These are phyloP conservation scores for Plebejus melissa DNA, from an alignment of 2,888 invertebrate genomes.

Conservation along the genomic window DNA sequence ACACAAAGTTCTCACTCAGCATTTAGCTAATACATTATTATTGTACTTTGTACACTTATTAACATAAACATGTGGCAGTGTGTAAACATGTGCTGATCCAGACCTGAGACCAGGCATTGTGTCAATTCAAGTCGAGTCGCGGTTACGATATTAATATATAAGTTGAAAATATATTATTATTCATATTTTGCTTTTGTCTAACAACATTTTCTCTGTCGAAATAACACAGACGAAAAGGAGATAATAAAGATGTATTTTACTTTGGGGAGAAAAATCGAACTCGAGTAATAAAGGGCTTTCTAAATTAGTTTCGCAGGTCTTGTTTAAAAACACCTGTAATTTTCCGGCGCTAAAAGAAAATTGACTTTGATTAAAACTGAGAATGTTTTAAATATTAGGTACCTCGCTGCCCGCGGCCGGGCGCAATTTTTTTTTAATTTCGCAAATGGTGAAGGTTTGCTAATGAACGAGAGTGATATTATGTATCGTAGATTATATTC, in stretches of 20 bases:
- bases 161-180: not conserved
- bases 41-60: too few relatives aligned
- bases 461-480: too few relatives aligned
- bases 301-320: constrained; percentile 4
- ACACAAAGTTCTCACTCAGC: too few relatives aligned
- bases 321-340: constrained; percentile 10
- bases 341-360: not conserved
- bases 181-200: not conserved
- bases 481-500: too few relatives aligned
- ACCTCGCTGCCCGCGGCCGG: not conserved
- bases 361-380: not conserved
- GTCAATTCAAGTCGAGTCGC: too few relatives aligned
- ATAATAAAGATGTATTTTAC: not conserved
- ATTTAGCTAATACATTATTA: too few relatives aligned
- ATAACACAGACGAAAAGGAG: not conserved
- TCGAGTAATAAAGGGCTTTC: not conserved
- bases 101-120: too few relatives aligned
- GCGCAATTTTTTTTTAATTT: too few relatives aligned
- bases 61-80: too few relatives aligned
- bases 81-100: too few relatives aligned
- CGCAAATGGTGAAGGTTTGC: too few relatives aligned
- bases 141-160: too few relatives aligned
- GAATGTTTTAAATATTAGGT: not conserved
- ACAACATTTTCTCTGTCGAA: not conserved
- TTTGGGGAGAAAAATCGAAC: constrained; percentile 5